Evolutionary conservation across 2,888 invertebrate species (phyloP), one percentile per base, ranked within the genome.

Genomic region (Chymomyza amoena): DNA sequence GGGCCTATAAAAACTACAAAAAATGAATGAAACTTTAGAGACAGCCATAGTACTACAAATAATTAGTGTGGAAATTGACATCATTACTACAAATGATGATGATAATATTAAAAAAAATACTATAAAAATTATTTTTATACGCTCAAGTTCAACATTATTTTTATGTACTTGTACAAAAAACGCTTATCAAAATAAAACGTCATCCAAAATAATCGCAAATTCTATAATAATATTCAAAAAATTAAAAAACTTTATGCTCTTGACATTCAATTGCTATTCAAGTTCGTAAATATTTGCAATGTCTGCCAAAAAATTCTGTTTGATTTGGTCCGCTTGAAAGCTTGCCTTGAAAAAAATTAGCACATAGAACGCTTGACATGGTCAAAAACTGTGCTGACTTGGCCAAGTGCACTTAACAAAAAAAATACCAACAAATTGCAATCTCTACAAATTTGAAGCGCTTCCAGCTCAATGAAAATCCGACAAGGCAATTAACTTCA

Each of bases 401-500:
- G 16, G n/a, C 16, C 16, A n/a, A 54, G 15, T 51, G 6, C 18
- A 54, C n/a, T 9, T 9, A 3, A 25, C 51, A 56, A 60, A 18
- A 50, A 63, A 13, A 28, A n/a, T n/a, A n/a, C n/a, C n/a, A 18
- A 1, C 54, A 59, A 60, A 45, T n/a, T 57, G 13, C 13, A 50
- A 56, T 18, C 57, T 10, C 18, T 51, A 65, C 1, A 66, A n/a
- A 52, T n/a, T 0, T 61, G 60, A 75, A 68, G 52, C 28, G 52
- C 32, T 61, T 59, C 72, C 64, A 73, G 70, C 60, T 60, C 66
- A 68, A 57, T 25, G 18, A 9, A 57, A n/a, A 64, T n/a, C 45
- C 64, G 66, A n/a, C 72, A 72, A 66, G 72, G 69, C 66, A 70
- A 57, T 57, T 36, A 62, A 52, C 51, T 62, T 66, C 7, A 5